These are phyloP conservation scores for Glyphotaelius pellucidus DNA, from an alignment of 2,888 invertebrate species.

Conservation along the genomic window DNA sequence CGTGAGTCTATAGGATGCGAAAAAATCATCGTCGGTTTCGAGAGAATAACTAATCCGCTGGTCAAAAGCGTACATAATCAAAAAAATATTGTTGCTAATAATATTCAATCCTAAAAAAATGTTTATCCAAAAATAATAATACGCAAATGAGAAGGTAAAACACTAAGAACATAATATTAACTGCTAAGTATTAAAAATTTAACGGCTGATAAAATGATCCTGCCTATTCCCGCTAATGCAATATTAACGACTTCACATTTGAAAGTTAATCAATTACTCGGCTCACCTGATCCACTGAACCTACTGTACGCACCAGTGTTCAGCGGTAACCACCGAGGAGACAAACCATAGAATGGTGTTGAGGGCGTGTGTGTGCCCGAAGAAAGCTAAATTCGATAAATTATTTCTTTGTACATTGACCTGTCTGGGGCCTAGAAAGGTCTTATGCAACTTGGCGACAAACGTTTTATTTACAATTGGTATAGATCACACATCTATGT, in stretches of 20 bases:
- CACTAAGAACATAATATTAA: neutral
- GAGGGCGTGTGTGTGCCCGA: neutral
- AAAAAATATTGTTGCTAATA: too few relatives aligned
- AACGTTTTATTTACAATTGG: too few relatives aligned
- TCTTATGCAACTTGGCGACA: too few relatives aligned
- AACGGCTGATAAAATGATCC: neutral
- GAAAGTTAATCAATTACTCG: constrained; percentile 31
- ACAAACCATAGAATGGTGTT: neutral
- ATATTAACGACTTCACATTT: constrained; percentile 12
- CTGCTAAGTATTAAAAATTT: neutral
- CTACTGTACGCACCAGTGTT: neutral
- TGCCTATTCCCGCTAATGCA: neutral
- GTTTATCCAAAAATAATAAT: too few relatives aligned
- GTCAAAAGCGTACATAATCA: too few relatives aligned
- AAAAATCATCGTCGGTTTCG: too few relatives aligned
- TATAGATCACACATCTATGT: too few relatives aligned
- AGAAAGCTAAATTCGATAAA: neutral
- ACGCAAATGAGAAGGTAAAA: too few relatives aligned
- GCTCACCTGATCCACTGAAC: constrained; percentile 8
- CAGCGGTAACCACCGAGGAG: neutral
- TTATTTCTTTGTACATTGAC: neutral
- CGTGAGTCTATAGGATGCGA: too few relatives aligned
- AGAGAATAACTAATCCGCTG: too few relatives aligned
- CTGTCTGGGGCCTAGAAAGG: too few relatives aligned
- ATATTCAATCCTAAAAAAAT: too few relatives aligned